Conservation (phyloP, 2,888 invertebrate species). For the Parapristionchus giblindavisi region DNA sequence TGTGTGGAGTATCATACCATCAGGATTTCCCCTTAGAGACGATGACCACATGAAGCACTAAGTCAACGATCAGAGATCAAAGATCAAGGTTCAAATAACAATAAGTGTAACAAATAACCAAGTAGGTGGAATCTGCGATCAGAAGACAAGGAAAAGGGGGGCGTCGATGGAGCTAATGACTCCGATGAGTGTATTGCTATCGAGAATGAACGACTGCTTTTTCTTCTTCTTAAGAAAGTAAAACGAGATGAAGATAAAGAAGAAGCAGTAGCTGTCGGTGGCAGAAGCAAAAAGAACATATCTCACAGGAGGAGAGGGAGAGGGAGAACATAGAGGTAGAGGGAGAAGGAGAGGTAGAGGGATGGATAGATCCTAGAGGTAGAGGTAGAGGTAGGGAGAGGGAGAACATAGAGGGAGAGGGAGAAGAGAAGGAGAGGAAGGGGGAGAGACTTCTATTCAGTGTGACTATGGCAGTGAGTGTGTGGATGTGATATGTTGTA, state of each 20-base stretch:
- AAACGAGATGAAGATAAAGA: background rate
- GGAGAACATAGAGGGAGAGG: background rate
- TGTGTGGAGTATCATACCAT: no score
- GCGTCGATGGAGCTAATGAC: no score
- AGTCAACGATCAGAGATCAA: no score
- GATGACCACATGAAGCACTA: no score
- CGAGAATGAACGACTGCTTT: no score
- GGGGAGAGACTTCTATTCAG: background rate
- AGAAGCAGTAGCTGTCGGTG: background rate
- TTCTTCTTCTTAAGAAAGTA: no score
- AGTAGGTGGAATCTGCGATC: background rate
- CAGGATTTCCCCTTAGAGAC: no score
- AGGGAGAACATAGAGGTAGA: background rate
- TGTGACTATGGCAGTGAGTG: background rate
- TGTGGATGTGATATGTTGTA: background rate
- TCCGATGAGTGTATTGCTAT: no score
- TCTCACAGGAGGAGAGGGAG: background rate
- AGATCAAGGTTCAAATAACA: no score
- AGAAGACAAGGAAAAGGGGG: background rate
- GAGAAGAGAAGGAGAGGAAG: background rate
- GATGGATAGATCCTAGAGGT: background rate
- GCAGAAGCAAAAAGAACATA: background rate
- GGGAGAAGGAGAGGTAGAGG: background rate
- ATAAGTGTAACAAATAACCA: background rate
- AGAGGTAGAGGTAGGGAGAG: background rate